These are phyloP conservation scores for Cyanoliseus patagonus DNA, from an alignment of 2,113 vertebrate species.

Conservation along the genomic window DNA sequence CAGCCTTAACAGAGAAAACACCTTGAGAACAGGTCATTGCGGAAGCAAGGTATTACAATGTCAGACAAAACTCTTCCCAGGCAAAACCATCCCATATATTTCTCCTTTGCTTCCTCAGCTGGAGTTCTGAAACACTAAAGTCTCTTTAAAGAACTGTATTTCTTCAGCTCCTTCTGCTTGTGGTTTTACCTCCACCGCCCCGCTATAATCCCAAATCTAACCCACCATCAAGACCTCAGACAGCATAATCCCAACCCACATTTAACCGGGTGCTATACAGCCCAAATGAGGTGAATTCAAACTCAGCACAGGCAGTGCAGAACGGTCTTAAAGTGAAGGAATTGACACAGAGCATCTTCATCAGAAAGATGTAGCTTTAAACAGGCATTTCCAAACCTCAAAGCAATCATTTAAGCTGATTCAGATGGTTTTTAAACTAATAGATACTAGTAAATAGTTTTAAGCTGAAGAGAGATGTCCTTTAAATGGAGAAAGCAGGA, in stretches of 20 bases:
- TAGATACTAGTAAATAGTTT: background rate
- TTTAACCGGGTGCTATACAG: background rate
- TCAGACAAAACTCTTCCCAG: background rate
- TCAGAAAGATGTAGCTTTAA: background rate
- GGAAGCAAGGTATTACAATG: background rate
- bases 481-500: background rate
- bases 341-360: background rate
- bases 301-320: background rate
- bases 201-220: constrained; percentile 11
- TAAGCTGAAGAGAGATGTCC: background rate
- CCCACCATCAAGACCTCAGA: background rate
- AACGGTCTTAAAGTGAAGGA: background rate
- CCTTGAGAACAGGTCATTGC: background rate
- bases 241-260: background rate
- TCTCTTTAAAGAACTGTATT: background rate
- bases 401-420: background rate
- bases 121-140: background rate
- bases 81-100: background rate
- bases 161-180: background rate
- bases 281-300: background rate
- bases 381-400: background rate
- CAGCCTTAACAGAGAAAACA: background rate
- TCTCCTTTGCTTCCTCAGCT: background rate
- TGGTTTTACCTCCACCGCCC: background rate
- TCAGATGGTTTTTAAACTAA: background rate